Conservation (phyloP, 1,140 invertebrate species). For the Bombus vancouverensis region DNA sequence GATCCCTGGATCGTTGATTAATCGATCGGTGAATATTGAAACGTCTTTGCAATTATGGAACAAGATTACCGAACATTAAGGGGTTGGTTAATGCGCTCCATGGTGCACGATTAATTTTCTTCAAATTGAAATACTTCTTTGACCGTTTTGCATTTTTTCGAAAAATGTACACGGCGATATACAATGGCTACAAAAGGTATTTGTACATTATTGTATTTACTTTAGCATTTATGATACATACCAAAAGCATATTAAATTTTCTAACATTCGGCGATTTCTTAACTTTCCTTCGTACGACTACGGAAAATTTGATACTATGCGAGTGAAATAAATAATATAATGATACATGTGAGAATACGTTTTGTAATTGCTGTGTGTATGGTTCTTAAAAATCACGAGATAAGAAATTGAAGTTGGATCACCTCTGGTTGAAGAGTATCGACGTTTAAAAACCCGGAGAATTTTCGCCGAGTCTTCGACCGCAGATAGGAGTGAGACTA, state of each 20-base stretch:
- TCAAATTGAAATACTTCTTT: not conserved
- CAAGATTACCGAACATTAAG: not conserved
- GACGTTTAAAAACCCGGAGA: too few species aligned
- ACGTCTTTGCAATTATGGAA: not conserved
- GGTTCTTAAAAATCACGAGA: not conserved
- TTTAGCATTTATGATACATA: too few species aligned
- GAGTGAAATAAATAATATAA: too few species aligned
- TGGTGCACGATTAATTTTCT: not conserved
- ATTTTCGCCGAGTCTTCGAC: too few species aligned
- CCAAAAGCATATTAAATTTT: too few species aligned
- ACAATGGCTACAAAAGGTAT: not conserved
- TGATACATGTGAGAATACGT: too few species aligned
- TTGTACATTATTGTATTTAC: too few species aligned
- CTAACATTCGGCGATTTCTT: too few species aligned
- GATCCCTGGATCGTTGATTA: not conserved
- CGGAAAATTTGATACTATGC: too few species aligned
- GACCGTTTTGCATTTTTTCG: not conserved
- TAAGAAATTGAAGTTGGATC: not conserved
- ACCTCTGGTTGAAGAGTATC: too few species aligned
- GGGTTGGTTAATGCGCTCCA: not conserved
- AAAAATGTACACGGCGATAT: not conserved
- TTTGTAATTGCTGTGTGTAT: too few species aligned
- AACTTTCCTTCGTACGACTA: too few species aligned
- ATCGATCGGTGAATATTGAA: slow-evolving; percentile 22
- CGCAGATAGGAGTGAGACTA: not conserved